Conservation (phyloP, 2,113 vertebrate species). For the Cnemophilus loriae region DNA sequence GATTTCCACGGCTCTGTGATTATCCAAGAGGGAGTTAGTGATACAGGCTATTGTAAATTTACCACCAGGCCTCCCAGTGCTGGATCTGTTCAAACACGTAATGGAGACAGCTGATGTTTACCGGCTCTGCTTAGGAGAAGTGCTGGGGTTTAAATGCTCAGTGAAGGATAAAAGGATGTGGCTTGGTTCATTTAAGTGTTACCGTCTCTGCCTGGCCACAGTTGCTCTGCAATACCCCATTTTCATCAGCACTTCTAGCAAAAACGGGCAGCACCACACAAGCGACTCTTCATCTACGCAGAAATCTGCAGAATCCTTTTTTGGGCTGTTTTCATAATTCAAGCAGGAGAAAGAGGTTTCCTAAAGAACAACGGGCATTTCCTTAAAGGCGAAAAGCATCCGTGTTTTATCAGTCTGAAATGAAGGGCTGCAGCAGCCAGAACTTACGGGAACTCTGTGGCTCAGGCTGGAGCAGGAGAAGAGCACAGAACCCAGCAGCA, state of each 20-base stretch:
- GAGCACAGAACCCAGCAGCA: background rate
- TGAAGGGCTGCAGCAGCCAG: background rate
- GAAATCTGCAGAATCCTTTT: background rate
- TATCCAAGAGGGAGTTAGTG: conserved; percentile 58
- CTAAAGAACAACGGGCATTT: background rate
- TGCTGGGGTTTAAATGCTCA: background rate
- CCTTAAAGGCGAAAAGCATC: background rate
- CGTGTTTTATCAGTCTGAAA: background rate
- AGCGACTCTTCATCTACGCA: rapidly evolving
- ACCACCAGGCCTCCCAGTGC: conserved; percentile 40
- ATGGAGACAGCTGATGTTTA: conserved; percentile 51
- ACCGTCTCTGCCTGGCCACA: background rate
- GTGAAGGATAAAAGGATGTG: background rate
- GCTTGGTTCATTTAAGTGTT: background rate
- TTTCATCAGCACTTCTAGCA: background rate
- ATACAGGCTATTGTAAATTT: conserved; percentile 63
- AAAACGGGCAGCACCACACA: background rate
- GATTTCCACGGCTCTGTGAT: conserved; percentile 60
- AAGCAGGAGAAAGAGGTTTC: background rate
- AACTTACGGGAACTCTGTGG: conserved; percentile 39
- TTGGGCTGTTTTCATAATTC: background rate
- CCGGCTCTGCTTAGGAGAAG: background rate
- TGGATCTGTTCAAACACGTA: conserved; percentile 51
- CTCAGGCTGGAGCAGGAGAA: background rate
- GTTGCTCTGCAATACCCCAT: background rate